phyloP scores from a whole-genome alignment of 2,888 invertebrate genomes.

The Xestia sexstrigata region DNA sequence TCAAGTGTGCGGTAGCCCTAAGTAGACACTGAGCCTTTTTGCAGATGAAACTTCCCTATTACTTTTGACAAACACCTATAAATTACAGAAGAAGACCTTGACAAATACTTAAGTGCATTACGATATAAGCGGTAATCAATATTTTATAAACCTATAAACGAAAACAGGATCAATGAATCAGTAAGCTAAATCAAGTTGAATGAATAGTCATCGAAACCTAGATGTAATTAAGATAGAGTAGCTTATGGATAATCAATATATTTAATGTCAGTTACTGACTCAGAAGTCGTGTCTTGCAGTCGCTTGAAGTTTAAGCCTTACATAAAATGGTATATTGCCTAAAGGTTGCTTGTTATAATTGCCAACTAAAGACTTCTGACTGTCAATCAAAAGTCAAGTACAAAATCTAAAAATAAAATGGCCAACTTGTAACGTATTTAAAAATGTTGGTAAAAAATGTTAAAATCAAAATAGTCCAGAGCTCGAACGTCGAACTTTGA shows the following conservation, averaged over 20 bases:
- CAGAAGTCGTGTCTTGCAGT: conserved; percentile 29
- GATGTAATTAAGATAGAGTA: conserved; percentile 38
- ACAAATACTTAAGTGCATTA: neutral
- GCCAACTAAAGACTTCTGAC: conserved; percentile 2
- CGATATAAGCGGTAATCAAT: neutral
- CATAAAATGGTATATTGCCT: conserved; percentile 1
- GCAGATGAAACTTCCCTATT: no score
- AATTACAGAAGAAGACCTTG: no score
- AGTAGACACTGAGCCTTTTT: no score
- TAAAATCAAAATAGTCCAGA: neutral
- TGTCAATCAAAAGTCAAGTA: conserved; percentile 49
- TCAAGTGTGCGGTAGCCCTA: no score
- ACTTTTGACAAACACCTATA: neutral
- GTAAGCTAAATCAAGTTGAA: conserved; percentile 28
- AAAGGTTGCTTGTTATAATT: conserved; percentile 42
- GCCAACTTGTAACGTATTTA: neutral
- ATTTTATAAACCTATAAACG: neutral
- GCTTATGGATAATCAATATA: neutral
- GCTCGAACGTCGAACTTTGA: neutral
- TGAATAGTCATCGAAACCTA: conserved; percentile 10
- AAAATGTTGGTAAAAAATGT: neutral
- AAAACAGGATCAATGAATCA: conserved; percentile 40
- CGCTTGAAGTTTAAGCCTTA: neutral
- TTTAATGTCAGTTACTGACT: conserved; percentile 25
- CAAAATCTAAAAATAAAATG: conserved; percentile 3